Percentiles rank a stretch among this genome's conserved stretches.
phyloP scores from a whole-genome alignment of 2,113 vertebrate species.

The Acanthisitta chloris region DNA sequence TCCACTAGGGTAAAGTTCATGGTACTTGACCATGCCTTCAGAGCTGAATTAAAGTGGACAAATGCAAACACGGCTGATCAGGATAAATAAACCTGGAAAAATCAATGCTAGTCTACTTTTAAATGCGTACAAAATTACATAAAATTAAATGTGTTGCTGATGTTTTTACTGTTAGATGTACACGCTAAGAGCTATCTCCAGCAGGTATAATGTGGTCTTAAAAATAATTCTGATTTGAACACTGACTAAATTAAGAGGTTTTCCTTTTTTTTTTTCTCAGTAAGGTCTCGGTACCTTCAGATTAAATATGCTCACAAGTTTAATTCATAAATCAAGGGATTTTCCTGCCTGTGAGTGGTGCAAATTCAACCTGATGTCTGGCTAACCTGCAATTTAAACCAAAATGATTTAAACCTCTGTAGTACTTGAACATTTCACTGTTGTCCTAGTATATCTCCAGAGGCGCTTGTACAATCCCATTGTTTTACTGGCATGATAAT shows the following conservation, averaged over 20 bases:
- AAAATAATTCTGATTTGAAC: not conserved
- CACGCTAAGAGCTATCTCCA: not conserved
- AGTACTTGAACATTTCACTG: not conserved
- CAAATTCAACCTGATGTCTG: not conserved
- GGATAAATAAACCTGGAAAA: slow-evolving; percentile 7
- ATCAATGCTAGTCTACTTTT: not conserved
- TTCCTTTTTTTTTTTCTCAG: not conserved
- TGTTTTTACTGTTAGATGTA: not conserved
- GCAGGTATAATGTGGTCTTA: not conserved
- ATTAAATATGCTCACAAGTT: not conserved
- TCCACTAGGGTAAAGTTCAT: not conserved
- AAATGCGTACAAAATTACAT: not conserved
- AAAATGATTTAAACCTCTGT: not conserved
- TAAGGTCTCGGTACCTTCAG: not conserved
- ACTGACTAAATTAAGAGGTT: not conserved
- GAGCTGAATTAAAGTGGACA: not conserved
- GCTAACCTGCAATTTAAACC: not conserved
- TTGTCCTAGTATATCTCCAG: not conserved
- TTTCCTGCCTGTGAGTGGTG: not conserved
- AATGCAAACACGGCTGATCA: not conserved
- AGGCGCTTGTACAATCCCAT: not conserved
- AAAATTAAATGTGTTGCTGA: not conserved
- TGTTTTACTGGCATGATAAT: not conserved
- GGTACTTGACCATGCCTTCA: not conserved
- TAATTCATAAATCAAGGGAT: not conserved